Evolutionary conservation across 1,140 invertebrate species (phyloP).

Genomic region (Drosophila murphyi): DNA sequence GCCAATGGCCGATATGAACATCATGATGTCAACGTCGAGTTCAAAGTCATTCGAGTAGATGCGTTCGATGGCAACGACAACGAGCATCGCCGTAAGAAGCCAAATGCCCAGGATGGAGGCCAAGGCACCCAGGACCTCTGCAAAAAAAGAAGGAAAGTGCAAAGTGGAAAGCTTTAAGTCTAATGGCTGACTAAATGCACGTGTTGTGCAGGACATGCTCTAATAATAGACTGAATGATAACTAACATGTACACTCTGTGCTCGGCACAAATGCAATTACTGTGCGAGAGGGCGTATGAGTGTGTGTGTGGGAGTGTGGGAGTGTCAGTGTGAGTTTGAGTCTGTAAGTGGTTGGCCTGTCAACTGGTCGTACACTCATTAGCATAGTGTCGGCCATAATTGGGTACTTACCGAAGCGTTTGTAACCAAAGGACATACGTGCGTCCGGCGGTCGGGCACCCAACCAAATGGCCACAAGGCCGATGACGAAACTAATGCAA

Average conservation of each 20-base stretch:
- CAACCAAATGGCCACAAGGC: slow-evolving; percentile 90
- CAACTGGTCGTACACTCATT: slow-evolving; percentile 50
- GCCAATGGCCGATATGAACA: slow-evolving; percentile 93
- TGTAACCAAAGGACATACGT: slow-evolving; percentile 92
- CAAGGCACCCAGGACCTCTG: slow-evolving; percentile 89
- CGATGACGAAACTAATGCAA: slow-evolving; percentile 92
- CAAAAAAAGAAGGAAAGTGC: background rate
- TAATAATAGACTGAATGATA: slow-evolving; percentile 40
- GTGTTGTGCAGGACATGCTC: slow-evolving; percentile 19
- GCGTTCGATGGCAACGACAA: slow-evolving; percentile 91
- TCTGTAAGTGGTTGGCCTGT: slow-evolving; percentile 8
- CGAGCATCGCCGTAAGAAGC: slow-evolving; percentile 94
- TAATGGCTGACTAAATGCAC: slow-evolving; percentile 9
- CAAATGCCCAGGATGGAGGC: slow-evolving; percentile 90
- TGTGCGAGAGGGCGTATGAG: slow-evolving; percentile 11
- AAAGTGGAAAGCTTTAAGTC: background rate
- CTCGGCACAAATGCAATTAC: slow-evolving; percentile 51
- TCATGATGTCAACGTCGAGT: slow-evolving; percentile 93
- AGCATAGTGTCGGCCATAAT: slow-evolving; percentile 61
- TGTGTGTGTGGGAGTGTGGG: background rate
- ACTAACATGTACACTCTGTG: slow-evolving; percentile 10
- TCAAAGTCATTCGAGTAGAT: slow-evolving; percentile 90
- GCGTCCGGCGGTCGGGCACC: slow-evolving; percentile 88
- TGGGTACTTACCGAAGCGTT: slow-evolving; percentile 88
- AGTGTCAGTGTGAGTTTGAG: background rate